A percentile compares a stretch with the other conserved stretches of the same genome.
Conservation (phyloP, 2,113 vertebrate genomes). For the Rhabdomys dilectus region DNA sequence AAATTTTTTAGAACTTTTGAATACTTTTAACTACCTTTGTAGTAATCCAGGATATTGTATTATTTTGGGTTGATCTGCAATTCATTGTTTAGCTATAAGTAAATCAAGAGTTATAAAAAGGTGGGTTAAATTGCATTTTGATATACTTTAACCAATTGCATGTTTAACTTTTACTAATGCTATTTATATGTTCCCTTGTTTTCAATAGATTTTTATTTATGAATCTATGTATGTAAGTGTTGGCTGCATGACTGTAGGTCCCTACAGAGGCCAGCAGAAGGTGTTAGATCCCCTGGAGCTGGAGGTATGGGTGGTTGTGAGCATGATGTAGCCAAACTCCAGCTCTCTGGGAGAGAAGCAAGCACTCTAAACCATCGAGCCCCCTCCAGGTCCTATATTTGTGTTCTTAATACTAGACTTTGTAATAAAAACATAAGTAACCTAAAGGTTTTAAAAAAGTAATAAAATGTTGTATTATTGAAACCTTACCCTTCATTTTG, state of each 20-base stretch:
- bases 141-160: not conserved
- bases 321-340: not conserved
- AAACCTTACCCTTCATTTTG: not conserved
- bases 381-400: not conserved
- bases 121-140: not conserved
- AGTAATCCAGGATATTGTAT: not conserved
- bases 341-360: not conserved
- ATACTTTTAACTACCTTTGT: not conserved
- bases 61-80: slow-evolving; percentile 5
- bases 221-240: not conserved
- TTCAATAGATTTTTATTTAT: not conserved
- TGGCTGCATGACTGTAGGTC: not conserved
- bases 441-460: not conserved
- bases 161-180: not conserved
- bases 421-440: not conserved
- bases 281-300: not conserved
- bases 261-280: not conserved
- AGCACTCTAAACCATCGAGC: not conserved
- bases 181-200: not conserved
- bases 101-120: not conserved
- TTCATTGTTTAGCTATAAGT: not conserved
- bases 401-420: not conserved
- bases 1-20: not conserved
- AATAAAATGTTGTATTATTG: not conserved
- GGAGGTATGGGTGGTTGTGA: not conserved